phyloP scores from a whole-genome alignment of 2,888 invertebrate species.

The Parnassius apollo region DNA sequence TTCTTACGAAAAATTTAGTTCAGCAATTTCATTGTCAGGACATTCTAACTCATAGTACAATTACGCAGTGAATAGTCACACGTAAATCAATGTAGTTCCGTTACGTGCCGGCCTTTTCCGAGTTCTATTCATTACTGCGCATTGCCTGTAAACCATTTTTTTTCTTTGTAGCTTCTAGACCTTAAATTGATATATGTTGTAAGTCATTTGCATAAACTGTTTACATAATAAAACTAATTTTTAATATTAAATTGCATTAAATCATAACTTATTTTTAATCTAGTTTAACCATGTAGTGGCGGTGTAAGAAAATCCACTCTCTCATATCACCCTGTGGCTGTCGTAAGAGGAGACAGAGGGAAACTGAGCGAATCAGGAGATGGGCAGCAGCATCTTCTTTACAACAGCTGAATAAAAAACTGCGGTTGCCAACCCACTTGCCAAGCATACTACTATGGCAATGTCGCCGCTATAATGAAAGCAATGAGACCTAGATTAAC shows the following conservation, averaged over 20 bases:
- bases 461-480: no score
- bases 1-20: constrained; percentile 35
- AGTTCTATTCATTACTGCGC: constrained; percentile 10
- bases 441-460: no score
- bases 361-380: no score
- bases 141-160: constrained; percentile 2
- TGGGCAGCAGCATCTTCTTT: no score
- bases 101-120: constrained; percentile 23
- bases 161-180: constrained; percentile 5
- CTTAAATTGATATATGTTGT: neutral
- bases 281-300: no score
- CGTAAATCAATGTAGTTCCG: constrained; percentile 46
- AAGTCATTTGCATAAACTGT: neutral
- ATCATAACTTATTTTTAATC: no score
- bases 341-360: no score
- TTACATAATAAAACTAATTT: neutral
- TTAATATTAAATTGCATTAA: neutral
- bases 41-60: constrained; percentile 50
- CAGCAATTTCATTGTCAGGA: constrained; percentile 34
- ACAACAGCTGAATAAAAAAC: no score
- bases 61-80: constrained; percentile 49
- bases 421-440: no score
- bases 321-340: no score
- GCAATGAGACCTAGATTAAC: no score
- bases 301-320: no score